phyloP scores from a whole-genome alignment of 92 coral and sea anemone species.

The Heteractis magnifica region DNA sequence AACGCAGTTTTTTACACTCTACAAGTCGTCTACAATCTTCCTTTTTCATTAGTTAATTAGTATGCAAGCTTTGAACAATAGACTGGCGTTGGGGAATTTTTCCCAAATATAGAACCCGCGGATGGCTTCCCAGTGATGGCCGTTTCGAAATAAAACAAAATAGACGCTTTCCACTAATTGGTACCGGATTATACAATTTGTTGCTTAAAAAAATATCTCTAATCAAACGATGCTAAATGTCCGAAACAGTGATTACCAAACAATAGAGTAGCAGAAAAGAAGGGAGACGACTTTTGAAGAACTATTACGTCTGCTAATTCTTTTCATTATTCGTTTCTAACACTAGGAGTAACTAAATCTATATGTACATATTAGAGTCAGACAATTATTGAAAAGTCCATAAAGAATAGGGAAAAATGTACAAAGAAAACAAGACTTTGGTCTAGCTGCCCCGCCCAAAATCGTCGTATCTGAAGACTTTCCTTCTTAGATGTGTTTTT shows the following conservation, averaged over 20 bases:
- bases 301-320: constrained; percentile 7
- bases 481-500: constrained; percentile 12
- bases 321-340: constrained; percentile 2
- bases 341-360: neutral
- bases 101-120: neutral
- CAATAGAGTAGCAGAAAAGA: constrained; percentile 3
- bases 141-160: constrained; percentile 7
- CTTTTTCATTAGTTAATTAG: constrained; percentile 61
- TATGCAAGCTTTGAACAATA: constrained; percentile 62
- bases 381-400: constrained; percentile 20
- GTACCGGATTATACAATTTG: neutral
- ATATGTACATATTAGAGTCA: constrained; percentile 14
- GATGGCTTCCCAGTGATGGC: neutral
- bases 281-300: neutral
- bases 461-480: constrained; percentile 4
- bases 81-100: constrained; percentile 35
- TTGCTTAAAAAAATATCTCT: neutral
- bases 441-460: constrained; percentile 35
- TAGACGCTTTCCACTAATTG: neutral
- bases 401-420: neutral
- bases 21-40: constrained; percentile 46
- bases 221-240: neutral
- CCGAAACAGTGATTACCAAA: neutral
- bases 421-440: constrained; percentile 12
- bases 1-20: constrained; percentile 18